phyloP scores from a whole-genome alignment of 1,140 invertebrate species.

The Pseudomyrmex pallidus region DNA sequence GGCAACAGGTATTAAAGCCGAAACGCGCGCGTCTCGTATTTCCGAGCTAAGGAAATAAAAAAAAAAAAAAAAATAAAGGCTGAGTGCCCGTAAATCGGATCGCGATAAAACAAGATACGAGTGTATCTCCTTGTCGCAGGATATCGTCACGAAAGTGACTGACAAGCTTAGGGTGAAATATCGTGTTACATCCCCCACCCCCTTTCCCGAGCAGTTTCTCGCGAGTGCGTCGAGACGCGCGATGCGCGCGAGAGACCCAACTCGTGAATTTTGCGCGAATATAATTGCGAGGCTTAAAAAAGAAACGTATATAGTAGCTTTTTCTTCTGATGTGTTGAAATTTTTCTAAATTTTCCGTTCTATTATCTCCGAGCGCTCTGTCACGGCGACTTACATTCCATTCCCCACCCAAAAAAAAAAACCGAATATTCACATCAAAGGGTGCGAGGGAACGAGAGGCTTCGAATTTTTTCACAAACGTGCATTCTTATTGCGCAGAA shows the following conservation, averaged over 20 bases:
- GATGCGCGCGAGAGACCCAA: not conserved
- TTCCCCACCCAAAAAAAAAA: not conserved
- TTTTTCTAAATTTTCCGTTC: not conserved
- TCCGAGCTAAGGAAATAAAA: not conserved
- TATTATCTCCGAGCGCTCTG: not conserved
- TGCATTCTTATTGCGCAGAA: slow-evolving; percentile 17
- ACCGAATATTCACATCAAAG: not conserved
- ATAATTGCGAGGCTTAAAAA: not conserved
- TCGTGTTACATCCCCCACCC: slow-evolving; percentile 8
- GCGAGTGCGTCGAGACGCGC: not conserved
- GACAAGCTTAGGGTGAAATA: slow-evolving; percentile 26
- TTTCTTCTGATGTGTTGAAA: not conserved
- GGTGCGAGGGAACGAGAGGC: not conserved
- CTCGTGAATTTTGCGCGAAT: not conserved
- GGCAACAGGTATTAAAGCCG: slow-evolving; percentile 11
- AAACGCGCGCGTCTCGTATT: slow-evolving; percentile 45
- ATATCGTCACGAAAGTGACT: slow-evolving; percentile 8
- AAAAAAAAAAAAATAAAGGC: not conserved
- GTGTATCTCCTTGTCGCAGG: not conserved
- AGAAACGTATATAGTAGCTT: not conserved
- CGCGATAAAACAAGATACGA: slow-evolving; percentile 17
- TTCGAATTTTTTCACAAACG: slow-evolving; percentile 1
- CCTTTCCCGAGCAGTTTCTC: not conserved
- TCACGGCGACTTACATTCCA: too few relatives aligned
- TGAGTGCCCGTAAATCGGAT: slow-evolving; percentile 54